Base-by-base conservation (phyloP, 2,113 vertebrate species). In the Mungos mungo region DNA sequence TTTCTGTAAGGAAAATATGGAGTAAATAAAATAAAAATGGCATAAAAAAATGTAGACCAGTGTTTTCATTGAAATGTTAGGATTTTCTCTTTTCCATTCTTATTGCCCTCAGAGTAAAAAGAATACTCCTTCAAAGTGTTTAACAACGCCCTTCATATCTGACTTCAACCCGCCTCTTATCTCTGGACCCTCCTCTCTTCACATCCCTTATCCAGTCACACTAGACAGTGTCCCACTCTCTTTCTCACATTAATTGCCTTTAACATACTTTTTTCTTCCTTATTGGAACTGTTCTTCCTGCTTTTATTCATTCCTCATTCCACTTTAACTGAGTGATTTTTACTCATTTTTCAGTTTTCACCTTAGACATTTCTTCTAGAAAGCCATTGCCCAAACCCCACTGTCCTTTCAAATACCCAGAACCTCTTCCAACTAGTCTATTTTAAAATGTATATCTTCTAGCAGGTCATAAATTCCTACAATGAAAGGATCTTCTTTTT, bases 21-120 rank as follows among this genome's bases (percentile, higher is more conserved):
- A 93, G 84, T 41, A 81, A 68, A 15, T 87, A 19, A 88, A 94
- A 38, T 14, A 45, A 95, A 94, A 82, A 79, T 82, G 35, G 41
- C 41, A 52, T 71, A 54, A 66, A 92, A 92, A 90, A 50, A 5
- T 65, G 3, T n/a, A 83, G n/a, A 84, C 21, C 27, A n/a, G 15
- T 52, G 52, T 85, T 97, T 92, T 66, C 41, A 69, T 29, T 47
- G 66, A 93, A 57, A 77, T 21, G 60, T 35, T 68, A 83, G n/a
- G 18, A 86, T 65, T 82, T 84, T 66, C 47, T 29, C 54, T 69
- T 71, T 81, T 65, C 47, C 47, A 72, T 77, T 86, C 63, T 84
- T 18, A 33, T 21, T 87, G 29, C 9, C 16, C 25, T 86, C 33
- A 3, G 18, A 9, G 11, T 66, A 86, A 89, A 94, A 52, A 38